Base-by-base conservation (phyloP, 2,888 invertebrate genomes). In the Lasioglossum calceatum region DNA sequence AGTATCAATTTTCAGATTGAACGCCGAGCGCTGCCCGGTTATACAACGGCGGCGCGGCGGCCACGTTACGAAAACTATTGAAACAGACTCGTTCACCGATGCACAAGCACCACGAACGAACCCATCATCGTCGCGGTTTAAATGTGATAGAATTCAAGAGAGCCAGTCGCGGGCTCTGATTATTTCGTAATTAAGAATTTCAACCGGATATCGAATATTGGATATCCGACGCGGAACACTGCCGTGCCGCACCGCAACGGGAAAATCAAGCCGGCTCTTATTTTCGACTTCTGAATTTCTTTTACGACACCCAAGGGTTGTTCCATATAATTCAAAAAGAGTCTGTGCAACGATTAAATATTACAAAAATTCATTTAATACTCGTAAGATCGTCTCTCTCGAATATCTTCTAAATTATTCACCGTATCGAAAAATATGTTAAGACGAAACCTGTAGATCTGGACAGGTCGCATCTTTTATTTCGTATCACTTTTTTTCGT, bases 1-100 rank as follows among this genome's bases (percentile, higher is more conserved):
- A 50, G 83, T 90, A 87, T 90, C 82, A 90, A 90, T 87, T 88
- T 90, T 86, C 87, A 83, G 86, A 90, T 87, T 90, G 90, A 90
- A 90, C 82, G 72, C 72, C 4, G 36, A 36, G 36, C 36, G 36
- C 36, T 36, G 36, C 36, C 36, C 72, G 78, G 84, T 84, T 87
- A 87, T 82, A 82, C 71, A 80, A 50, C 50, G n/a, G 32, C 27
- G 73, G 16, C 47, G 32, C 27, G 73, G 16, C 47, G 16, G n/a
- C 58, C 3, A 64, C 61, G 75, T 71, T 76, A 76, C 86, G 85
- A 85, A 81, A 85, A 86, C 78, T 85, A 85, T 86, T 78, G 71
- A 50, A 70, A 77, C 58, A 39, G 81, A 79, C 14, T 44, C 79
- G 77, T 82, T 19, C 67, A 58, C 44, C n/a, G 50, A 71, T 32